Conservation (phyloP, 1,140 invertebrate species). For the Arion vulgaris region DNA sequence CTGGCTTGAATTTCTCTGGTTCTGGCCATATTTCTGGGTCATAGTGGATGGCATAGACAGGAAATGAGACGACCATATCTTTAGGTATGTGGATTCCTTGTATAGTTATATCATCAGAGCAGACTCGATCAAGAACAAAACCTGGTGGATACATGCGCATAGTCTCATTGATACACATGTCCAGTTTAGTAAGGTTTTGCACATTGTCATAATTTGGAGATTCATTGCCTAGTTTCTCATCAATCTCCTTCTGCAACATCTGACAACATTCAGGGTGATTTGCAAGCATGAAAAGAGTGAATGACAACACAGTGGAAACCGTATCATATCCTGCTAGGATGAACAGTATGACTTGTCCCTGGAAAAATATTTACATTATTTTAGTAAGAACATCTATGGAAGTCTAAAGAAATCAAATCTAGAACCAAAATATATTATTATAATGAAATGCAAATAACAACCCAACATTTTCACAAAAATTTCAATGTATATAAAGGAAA, state of each 20-base stretch:
- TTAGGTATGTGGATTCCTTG: conserved; percentile 20
- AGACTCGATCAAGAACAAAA: conserved; percentile 21
- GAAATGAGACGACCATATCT: conserved; percentile 80
- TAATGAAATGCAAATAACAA: too few relatives aligned
- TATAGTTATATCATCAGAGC: background rate
- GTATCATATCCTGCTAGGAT: conserved; percentile 81
- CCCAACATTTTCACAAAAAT: too few relatives aligned
- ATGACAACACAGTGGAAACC: conserved; percentile 75
- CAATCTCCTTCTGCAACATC: conserved; percentile 59
- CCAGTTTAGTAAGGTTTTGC: conserved; percentile 63
- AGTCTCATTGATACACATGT: conserved; percentile 69
- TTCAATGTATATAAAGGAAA: too few relatives aligned
- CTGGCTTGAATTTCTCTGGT: conserved; percentile 82
- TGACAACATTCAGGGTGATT: conserved; percentile 73
- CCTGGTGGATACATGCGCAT: conserved; percentile 68
- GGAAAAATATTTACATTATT: background rate
- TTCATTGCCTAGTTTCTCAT: conserved; percentile 33
- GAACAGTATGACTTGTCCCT: conserved; percentile 73
- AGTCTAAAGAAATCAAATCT: too few relatives aligned
- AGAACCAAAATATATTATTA: too few relatives aligned
- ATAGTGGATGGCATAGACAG: conserved; percentile 88
- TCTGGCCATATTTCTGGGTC: conserved; percentile 80
- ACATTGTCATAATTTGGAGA: conserved; percentile 67
- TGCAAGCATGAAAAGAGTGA: conserved; percentile 77
- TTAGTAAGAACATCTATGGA: too few relatives aligned